Evolutionary conservation across 2,113 vertebrate genomes (phyloP).

Genomic region (Sigmodon hispidus): DNA sequence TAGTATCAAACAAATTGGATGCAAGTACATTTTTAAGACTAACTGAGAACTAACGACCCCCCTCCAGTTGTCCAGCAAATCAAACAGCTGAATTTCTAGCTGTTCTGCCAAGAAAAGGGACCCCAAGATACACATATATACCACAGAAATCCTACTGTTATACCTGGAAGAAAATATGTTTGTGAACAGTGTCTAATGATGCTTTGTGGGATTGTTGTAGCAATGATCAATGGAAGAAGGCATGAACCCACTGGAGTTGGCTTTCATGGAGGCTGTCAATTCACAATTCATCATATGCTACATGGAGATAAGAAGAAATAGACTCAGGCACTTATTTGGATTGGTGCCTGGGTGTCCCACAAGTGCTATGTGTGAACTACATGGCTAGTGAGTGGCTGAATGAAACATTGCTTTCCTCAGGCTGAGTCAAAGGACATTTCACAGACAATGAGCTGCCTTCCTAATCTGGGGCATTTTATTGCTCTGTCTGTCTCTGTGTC

Average conservation of each 20-base stretch:
- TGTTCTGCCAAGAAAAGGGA: not conserved
- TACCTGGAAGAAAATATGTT: slow-evolving; percentile 30
- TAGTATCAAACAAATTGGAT: slow-evolving; percentile 29
- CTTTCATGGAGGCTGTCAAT: slow-evolving; percentile 16
- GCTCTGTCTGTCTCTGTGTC: no score
- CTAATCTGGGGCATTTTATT: not conserved
- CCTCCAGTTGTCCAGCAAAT: not conserved
- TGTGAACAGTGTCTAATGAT: not conserved
- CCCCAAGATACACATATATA: not conserved
- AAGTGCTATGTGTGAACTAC: not conserved
- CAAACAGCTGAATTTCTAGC: not conserved
- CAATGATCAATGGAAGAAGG: not conserved
- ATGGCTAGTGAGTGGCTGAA: not conserved
- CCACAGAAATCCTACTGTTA: slow-evolving; percentile 35
- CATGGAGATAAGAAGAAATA: not conserved
- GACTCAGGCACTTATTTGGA: not conserved
- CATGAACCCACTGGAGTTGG: not conserved
- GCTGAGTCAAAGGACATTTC: slow-evolving; percentile 47
- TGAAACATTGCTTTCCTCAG: slow-evolving; percentile 8
- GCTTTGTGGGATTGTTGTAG: not conserved
- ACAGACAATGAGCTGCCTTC: not conserved
- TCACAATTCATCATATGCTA: not conserved
- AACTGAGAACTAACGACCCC: slow-evolving; percentile 54
- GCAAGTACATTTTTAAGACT: slow-evolving; percentile 51
- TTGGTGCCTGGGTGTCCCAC: not conserved